A percentile compares a stretch with the other conserved stretches of the same genome.
phyloP scores from a whole-genome alignment of 2,113 vertebrate species.

The Promerops cafer region DNA sequence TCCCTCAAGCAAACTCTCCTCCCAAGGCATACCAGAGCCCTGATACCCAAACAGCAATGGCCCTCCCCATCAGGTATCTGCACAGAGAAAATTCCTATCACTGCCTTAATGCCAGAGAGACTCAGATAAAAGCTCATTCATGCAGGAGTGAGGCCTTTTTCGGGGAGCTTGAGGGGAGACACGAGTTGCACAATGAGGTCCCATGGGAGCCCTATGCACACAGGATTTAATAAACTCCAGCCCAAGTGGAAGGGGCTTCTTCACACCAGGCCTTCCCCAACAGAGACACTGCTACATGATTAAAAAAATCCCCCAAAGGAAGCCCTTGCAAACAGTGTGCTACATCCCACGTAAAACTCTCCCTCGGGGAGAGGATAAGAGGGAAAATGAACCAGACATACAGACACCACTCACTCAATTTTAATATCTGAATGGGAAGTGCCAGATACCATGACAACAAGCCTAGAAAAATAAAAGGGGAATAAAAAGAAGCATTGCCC shows the following conservation, averaged over 20 bases:
- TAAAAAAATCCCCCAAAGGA: constrained; percentile 26
- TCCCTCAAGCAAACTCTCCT: not conserved
- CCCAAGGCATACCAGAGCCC: not conserved
- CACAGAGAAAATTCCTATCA: not conserved
- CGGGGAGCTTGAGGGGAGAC: not conserved
- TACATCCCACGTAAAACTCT: constrained; percentile 46
- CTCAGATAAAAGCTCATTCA: not conserved
- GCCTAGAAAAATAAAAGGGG: not conserved
- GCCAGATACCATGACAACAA: constrained; percentile 56
- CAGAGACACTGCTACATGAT: not conserved
- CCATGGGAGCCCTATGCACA: accelerated
- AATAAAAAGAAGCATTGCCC: not conserved
- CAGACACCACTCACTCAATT: constrained; percentile 54
- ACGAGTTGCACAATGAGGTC: not conserved
- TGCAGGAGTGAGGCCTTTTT: not conserved
- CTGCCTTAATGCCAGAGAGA: not conserved
- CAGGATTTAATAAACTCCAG: not conserved
- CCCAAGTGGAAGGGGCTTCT: not conserved
- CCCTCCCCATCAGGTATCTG: not conserved
- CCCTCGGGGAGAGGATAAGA: constrained; percentile 5
- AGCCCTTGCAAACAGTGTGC: constrained; percentile 1
- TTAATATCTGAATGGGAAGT: constrained; percentile 50
- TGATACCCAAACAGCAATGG: not conserved
- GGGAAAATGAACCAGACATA: constrained; percentile 47
- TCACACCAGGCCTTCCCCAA: not conserved